phyloP scores from a whole-genome alignment of 2,797 vertebrate genomes.

The Acropternis orthonyx region DNA sequence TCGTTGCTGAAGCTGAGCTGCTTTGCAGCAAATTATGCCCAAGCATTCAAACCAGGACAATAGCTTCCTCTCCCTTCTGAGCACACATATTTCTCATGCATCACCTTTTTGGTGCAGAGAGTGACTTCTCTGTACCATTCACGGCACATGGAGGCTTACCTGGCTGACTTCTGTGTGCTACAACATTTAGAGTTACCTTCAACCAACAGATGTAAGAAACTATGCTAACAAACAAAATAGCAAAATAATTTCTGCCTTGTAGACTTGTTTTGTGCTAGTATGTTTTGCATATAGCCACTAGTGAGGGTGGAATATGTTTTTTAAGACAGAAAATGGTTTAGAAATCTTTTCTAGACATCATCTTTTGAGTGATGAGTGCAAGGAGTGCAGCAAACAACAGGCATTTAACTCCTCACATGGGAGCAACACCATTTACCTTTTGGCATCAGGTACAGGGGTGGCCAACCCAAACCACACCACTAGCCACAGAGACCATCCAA shows the following conservation, averaged over 20 bases:
- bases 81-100: rapidly evolving
- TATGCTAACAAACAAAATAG: neutral
- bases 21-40: neutral
- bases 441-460: neutral
- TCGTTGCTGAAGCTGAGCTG: neutral
- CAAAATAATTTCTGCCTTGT: neutral
- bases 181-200: neutral
- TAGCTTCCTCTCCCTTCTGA: neutral
- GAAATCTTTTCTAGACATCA: neutral
- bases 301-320: neutral
- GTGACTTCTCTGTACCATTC: neutral
- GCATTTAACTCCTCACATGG: neutral
- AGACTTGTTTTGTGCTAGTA: neutral
- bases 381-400: neutral
- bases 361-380: neutral
- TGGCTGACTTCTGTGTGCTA: neutral
- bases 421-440: neutral
- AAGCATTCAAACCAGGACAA: rapidly evolving
- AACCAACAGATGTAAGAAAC: neutral
- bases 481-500: neutral
- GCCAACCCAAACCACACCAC: neutral
- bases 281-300: neutral
- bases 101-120: neutral
- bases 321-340: neutral
- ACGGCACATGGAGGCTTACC: neutral